Conservation (phyloP, 2,888 invertebrate genomes). For the Caenorhabditis panamensis region DNA sequence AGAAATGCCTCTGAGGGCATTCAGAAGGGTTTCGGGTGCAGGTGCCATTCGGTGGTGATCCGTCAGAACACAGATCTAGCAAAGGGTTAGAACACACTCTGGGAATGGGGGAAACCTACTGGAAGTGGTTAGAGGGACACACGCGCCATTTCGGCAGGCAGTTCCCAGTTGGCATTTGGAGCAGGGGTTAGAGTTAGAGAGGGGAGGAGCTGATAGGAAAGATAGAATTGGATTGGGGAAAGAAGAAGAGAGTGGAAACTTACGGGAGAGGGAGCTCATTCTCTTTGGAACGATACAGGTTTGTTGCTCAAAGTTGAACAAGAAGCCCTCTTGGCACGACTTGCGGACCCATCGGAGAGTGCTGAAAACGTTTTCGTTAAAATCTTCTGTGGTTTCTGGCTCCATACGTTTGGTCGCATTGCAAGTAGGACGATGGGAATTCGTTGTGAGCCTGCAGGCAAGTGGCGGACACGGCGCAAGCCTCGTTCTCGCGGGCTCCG, state of each 20-base stretch:
- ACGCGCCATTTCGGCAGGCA: constrained; percentile 61
- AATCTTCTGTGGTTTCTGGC: background rate
- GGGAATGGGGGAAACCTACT: constrained; percentile 55
- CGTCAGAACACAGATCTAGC: constrained; percentile 67
- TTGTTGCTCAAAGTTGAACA: constrained; percentile 81
- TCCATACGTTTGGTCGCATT: constrained; percentile 79
- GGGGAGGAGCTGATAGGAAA: constrained; percentile 22
- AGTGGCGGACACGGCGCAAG: constrained; percentile 77
- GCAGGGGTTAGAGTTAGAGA: constrained; percentile 53
- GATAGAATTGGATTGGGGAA: constrained; percentile 6
- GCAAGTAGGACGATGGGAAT: constrained; percentile 76
- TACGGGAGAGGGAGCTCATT: constrained; percentile 69
- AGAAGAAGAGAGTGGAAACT: constrained; percentile 27
- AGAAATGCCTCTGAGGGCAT: constrained; percentile 59
- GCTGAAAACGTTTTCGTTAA: constrained; percentile 63
- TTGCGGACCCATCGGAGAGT: constrained; percentile 77
- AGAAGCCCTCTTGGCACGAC: constrained; percentile 77
- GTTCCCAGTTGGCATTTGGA: constrained; percentile 66
- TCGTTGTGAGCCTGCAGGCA: constrained; percentile 79
- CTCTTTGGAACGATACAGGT: constrained; percentile 77
- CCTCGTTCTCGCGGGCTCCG: constrained; percentile 74
- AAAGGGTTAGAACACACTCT: constrained; percentile 17
- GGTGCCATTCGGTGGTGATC: constrained; percentile 64
- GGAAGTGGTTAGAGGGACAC: constrained; percentile 62
- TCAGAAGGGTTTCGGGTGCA: constrained; percentile 22